Evolutionary conservation across 2,113 vertebrate species (phyloP), one percentile per base, ranked within the genome.

Genomic region (Trogon surrucura): DNA sequence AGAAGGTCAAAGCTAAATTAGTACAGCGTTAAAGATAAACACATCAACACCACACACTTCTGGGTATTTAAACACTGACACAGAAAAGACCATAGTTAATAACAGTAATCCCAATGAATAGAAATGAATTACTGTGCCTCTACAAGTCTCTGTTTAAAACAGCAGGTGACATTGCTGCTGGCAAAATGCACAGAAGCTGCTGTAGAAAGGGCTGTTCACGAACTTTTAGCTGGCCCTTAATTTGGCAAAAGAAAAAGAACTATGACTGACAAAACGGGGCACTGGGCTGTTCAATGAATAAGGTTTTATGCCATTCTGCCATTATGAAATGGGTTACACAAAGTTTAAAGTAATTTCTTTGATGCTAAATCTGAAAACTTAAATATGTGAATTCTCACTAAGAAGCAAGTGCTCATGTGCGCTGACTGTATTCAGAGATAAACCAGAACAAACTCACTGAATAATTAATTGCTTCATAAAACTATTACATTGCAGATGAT

Each of bases 1-100:
- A 27, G 84, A 95, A 96, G 78, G 69, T 90, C 93, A 94, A 44
- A 48, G 15, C 79, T 72, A 94, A 91, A 91, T 74, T 41, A 79
- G 7, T 21, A 16, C 51, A 65, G 22, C 38, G 74, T 72, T 85
- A 70, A 66, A 91, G 64, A 71, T 38, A 80, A 79, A 64, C 12
- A 62, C 29, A 66, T 58, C 54, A 85, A 26, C 36, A 81, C 16
- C 12, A 16, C 16, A 82, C 26, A 26, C 10, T 87, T 53, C 29
- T 85, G 41, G 1, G 14, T 71, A 85, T 86, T 62, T 57, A 74
- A 87, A 61, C 7, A 30, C 14, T 69, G 13, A 62, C 34, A 53
- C 30, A 69, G 34, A 54, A 91, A 85, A 54, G n/a, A 62, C 67
- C 2, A 9, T 30, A n/a, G 70, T 51, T 71, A 74, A 57, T 61